A percentile compares a stretch with the other conserved stretches of the same genome.
These are phyloP conservation scores for Gnathonemus longibarbis DNA, from an alignment of 2,113 vertebrate species.

Conservation along the genomic window DNA sequence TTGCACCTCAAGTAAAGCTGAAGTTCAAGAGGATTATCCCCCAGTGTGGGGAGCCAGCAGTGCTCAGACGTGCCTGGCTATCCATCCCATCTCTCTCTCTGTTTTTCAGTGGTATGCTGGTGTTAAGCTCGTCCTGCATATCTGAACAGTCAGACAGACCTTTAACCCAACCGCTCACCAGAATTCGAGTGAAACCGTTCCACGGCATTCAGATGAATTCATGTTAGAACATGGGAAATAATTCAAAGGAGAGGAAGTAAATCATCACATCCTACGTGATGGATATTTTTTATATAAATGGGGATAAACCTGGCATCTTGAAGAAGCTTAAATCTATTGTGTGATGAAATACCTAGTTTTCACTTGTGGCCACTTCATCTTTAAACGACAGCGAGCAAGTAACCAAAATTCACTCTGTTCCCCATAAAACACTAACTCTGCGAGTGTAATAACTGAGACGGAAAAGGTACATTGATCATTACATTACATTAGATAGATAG, in stretches of 20 bases:
- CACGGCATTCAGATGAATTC: background rate
- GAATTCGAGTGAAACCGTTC: background rate
- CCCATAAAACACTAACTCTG: background rate
- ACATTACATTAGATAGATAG: background rate
- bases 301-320: background rate
- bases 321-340: background rate
- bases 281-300: background rate
- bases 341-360: background rate
- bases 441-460: background rate
- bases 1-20: background rate
- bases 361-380: background rate
- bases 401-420: background rate
- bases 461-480: background rate
- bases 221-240: background rate
- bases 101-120: background rate
- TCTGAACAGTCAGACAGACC: background rate
- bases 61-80: background rate
- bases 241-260: background rate
- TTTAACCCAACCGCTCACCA: background rate
- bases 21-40: background rate
- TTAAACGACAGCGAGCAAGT: background rate
- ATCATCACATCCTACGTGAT: background rate
- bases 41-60: background rate
- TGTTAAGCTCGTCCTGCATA: background rate
- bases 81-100: background rate